Evolutionary conservation across 2,888 invertebrate genomes (phyloP).

Genomic region (Cephus spinipes): DNA sequence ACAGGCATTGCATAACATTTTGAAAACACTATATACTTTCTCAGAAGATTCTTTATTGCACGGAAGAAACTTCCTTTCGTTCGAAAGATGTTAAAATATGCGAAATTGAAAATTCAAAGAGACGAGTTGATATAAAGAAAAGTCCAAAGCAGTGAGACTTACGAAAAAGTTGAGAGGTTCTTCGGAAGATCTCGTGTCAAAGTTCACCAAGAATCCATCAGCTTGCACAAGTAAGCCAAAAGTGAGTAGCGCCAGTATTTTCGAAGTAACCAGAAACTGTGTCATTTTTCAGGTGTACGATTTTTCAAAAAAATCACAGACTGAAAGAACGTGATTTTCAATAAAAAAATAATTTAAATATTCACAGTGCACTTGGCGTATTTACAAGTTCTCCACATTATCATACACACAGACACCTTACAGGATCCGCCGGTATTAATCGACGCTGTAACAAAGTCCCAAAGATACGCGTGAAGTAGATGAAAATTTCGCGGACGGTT

Average conservation of each 20-base stretch:
- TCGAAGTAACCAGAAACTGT: background rate
- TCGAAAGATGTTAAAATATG: too few species aligned
- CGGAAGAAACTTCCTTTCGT: background rate
- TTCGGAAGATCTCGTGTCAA: background rate
- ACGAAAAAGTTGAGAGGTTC: background rate
- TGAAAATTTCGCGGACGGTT: background rate
- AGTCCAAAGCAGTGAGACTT: background rate
- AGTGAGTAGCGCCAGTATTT: background rate
- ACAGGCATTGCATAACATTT: background rate
- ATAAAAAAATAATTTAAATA: background rate
- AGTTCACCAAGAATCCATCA: background rate
- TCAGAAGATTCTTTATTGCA: background rate
- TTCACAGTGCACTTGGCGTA: background rate
- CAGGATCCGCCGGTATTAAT: background rate
- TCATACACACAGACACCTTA: background rate
- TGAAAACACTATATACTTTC: background rate
- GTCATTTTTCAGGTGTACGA: background rate
- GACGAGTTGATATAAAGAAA: too few species aligned
- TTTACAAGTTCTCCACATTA: background rate
- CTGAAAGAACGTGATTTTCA: background rate
- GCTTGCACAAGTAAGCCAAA: background rate
- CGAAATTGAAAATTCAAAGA: background rate
- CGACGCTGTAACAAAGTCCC: background rate
- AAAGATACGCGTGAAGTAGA: background rate
- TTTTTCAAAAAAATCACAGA: background rate